A percentile compares a stretch with the other conserved stretches of the same genome.
phyloP scores from a whole-genome alignment of 2,113 vertebrate genomes.

The Myrmecophaga tridactyla region DNA sequence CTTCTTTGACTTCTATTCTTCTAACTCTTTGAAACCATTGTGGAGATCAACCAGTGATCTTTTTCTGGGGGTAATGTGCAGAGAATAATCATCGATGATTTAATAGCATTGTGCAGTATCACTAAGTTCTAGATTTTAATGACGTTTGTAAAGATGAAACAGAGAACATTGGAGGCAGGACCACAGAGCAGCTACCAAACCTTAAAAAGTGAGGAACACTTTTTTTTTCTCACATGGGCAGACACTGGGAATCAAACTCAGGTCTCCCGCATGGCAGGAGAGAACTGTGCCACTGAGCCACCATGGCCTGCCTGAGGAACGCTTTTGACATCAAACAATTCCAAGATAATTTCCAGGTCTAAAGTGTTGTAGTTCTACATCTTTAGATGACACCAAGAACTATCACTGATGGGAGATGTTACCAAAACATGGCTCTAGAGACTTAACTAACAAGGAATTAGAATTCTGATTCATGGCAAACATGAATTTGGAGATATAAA shows the following conservation, averaged over 20 bases:
- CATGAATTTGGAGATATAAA: background rate
- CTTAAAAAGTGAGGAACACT: background rate
- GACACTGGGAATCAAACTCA: background rate
- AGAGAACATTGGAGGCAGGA: background rate
- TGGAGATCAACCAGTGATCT: background rate
- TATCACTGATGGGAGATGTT: background rate
- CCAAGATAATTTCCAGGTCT: background rate
- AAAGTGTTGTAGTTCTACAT: background rate
- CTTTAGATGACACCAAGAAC: background rate
- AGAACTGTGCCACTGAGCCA: too few species aligned
- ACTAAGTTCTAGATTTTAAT: background rate
- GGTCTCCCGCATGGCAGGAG: too few species aligned
- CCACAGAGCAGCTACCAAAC: background rate
- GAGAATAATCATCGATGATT: background rate
- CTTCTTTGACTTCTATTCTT: background rate
- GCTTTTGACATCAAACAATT: background rate
- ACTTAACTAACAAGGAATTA: conserved; percentile 1
- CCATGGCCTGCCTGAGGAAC: too few species aligned
- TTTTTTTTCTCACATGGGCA: background rate
- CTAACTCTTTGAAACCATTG: background rate
- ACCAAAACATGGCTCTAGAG: background rate
- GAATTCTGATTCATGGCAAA: background rate
- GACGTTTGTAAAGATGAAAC: background rate
- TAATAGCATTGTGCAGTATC: background rate
- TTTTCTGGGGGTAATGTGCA: background rate